Conservation (phyloP, 2,113 vertebrate genomes). For the Hepsetus odoe region DNA sequence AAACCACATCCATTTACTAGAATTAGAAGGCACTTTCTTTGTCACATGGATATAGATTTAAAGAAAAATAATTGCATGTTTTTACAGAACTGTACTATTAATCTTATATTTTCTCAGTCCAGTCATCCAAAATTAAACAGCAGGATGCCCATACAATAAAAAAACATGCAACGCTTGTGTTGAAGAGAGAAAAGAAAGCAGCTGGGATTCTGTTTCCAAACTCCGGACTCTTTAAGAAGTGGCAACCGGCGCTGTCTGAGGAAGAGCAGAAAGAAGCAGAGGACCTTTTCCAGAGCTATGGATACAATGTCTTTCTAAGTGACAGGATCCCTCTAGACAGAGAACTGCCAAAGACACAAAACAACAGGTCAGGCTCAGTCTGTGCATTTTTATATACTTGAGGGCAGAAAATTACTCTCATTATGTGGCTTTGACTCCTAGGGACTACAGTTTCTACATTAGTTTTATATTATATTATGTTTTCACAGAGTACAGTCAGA, state of each 20-base stretch:
- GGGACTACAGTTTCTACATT: no score
- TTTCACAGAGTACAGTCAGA: background rate
- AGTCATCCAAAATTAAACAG: slow-evolving; percentile 44
- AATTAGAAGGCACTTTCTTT: no score
- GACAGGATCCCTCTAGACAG: slow-evolving; percentile 71
- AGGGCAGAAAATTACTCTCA: background rate
- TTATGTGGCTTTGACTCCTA: background rate
- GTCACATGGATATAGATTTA: no score
- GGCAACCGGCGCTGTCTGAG: slow-evolving; percentile 66
- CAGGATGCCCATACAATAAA: background rate
- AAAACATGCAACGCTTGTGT: background rate
- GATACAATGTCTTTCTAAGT: slow-evolving; percentile 76
- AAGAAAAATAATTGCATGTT: no score
- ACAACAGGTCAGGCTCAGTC: slow-evolving; percentile 55
- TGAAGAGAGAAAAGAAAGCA: slow-evolving; percentile 49
- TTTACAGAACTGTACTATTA: background rate
- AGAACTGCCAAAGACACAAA: slow-evolving; percentile 69
- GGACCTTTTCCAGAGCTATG: slow-evolving; percentile 63
- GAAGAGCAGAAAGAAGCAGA: slow-evolving; percentile 71
- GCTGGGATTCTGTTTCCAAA: slow-evolving; percentile 68
- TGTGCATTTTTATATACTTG: background rate
- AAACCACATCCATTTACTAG: no score
- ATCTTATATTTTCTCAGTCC: slow-evolving; percentile 41
- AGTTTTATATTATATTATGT: no score
- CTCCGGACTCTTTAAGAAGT: slow-evolving; percentile 63